Evolutionary conservation across 2,888 invertebrate genomes (phyloP).

Genomic region (Pammene fasciana): DNA sequence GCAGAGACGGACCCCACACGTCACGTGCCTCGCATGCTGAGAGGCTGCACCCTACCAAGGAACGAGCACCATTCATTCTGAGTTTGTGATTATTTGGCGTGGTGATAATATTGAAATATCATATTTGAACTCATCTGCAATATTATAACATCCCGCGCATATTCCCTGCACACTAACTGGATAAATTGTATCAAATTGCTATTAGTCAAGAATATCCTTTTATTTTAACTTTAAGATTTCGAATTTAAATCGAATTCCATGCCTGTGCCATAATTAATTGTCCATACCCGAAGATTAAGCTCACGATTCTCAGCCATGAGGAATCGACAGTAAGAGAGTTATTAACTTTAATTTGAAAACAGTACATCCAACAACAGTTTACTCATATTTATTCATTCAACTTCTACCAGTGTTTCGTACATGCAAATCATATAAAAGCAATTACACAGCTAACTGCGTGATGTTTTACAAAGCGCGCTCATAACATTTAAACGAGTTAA

Average conservation of each 20-base stretch:
- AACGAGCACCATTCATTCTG: background rate
- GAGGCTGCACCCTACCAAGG: background rate
- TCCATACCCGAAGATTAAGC: too few relatives aligned
- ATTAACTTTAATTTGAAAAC: background rate
- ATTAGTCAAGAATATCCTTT: too few relatives aligned
- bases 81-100: background rate
- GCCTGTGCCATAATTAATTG: too few relatives aligned
- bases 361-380: background rate
- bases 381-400: background rate
- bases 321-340: background rate
- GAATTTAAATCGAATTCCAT: too few relatives aligned
- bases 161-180: too few relatives aligned
- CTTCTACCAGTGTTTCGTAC: background rate
- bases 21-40: conserved; percentile 15
- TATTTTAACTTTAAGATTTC: too few relatives aligned
- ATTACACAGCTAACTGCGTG: conserved; percentile 27
- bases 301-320: background rate
- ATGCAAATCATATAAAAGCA: conserved; percentile 34
- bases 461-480: conserved; percentile 36
- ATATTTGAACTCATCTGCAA: too few relatives aligned
- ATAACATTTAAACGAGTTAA: conserved; percentile 39
- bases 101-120: too few relatives aligned
- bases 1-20: background rate
- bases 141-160: too few relatives aligned
- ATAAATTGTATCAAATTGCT: too few relatives aligned